phyloP scores from a whole-genome alignment of 1,140 invertebrate species.

The Aphaenogaster floridana region DNA sequence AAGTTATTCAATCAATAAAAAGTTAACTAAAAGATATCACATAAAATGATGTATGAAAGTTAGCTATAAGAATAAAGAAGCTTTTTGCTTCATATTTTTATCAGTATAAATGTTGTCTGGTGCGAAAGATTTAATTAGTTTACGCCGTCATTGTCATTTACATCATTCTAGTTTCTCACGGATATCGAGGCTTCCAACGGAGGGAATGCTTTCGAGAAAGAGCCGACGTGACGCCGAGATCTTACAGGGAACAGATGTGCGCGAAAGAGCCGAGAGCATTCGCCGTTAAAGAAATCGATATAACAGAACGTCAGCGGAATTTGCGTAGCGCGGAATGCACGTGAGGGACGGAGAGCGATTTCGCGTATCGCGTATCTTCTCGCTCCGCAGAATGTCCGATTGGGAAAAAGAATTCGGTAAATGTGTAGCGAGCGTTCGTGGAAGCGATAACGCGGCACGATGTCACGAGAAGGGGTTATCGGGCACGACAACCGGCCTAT shows the following conservation, averaged over 20 bases:
- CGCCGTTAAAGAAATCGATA: slow-evolving; percentile 42
- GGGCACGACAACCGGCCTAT: slow-evolving; percentile 83
- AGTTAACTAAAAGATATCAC: not conserved
- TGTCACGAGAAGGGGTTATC: slow-evolving; percentile 86
- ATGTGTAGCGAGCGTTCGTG: slow-evolving; percentile 71
- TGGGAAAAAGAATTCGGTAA: slow-evolving; percentile 68
- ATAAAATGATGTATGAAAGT: not conserved
- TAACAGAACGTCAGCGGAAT: slow-evolving; percentile 33
- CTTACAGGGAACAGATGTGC: slow-evolving; percentile 27
- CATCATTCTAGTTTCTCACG: not conserved
- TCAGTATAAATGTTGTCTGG: not conserved
- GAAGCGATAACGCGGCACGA: slow-evolving; percentile 82
- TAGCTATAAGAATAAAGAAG: not conserved
- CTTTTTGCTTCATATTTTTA: not conserved
- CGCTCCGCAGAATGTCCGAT: slow-evolving; percentile 51
- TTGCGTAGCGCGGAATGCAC: slow-evolving; percentile 21
- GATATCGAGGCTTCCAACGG: not conserved
- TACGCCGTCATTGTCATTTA: not conserved
- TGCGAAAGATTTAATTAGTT: not conserved
- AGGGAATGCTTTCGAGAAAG: not conserved
- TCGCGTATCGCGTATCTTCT: slow-evolving; percentile 7
- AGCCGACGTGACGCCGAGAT: slow-evolving; percentile 5
- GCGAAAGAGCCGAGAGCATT: not conserved
- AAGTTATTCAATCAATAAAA: not conserved
- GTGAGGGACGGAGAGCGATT: slow-evolving; percentile 36